Conservation (phyloP, 2,888 invertebrate genomes). For the Prosopocoilus inquinatus region DNA sequence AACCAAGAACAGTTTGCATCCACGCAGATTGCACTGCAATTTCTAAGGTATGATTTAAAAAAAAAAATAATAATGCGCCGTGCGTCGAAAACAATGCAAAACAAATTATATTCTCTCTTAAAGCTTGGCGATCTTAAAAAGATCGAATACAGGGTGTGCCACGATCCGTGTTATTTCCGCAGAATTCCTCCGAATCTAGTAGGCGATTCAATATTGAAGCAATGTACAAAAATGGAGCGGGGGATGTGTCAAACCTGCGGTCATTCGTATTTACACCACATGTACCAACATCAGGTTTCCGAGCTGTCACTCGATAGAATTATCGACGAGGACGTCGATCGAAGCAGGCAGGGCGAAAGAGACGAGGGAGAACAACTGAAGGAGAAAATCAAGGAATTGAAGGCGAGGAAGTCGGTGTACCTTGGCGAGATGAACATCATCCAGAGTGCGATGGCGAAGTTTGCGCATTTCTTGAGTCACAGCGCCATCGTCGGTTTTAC, state of each 20-base stretch:
- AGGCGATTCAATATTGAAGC: slow-evolving; percentile 34
- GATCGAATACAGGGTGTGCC: slow-evolving; percentile 40
- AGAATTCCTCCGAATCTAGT: slow-evolving; percentile 38
- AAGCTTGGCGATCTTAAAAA: slow-evolving; percentile 28
- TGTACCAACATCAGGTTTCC: slow-evolving; percentile 42
- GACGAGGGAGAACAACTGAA: too few relatives aligned
- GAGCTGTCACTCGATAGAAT: slow-evolving; percentile 30
- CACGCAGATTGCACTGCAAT: slow-evolving; percentile 7
- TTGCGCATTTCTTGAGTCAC: too few relatives aligned
- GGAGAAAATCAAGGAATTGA: too few relatives aligned
- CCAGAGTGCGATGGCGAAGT: too few relatives aligned
- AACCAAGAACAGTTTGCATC: slow-evolving; percentile 31
- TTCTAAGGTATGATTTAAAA: neutral
- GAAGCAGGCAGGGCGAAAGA: too few relatives aligned
- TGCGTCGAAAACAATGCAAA: too few relatives aligned
- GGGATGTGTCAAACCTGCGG: slow-evolving; percentile 33
- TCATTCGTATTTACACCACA: slow-evolving; percentile 38
- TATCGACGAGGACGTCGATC: too few relatives aligned
- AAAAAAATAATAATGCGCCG: too few relatives aligned
- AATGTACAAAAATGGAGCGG: slow-evolving; percentile 36
- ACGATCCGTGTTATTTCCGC: slow-evolving; percentile 38
- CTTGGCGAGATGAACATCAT: too few relatives aligned
- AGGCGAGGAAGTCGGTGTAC: too few relatives aligned
- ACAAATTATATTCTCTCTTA: neutral
- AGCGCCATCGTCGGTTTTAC: too few relatives aligned